phyloP scores from a whole-genome alignment of 2,113 vertebrate genomes.

The Pavo muticus region DNA sequence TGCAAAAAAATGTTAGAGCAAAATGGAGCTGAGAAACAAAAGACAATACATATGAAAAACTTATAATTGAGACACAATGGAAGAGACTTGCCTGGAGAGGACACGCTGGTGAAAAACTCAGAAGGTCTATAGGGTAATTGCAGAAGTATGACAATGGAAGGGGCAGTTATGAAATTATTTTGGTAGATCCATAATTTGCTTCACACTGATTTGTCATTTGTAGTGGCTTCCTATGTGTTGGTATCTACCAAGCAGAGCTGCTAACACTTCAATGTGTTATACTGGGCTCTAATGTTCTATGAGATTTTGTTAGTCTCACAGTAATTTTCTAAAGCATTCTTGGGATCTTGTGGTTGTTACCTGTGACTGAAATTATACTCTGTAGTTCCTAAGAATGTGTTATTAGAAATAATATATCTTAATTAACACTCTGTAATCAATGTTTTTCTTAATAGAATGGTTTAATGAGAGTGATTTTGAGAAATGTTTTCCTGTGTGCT shows the following conservation, averaged over 20 bases:
- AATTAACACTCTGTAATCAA: not conserved
- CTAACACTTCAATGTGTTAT: not conserved
- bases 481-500: not conserved
- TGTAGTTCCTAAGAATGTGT: not conserved
- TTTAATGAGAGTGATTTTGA: not conserved
- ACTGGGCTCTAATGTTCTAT: not conserved
- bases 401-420: not conserved
- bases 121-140: not conserved
- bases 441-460: constrained; percentile 14
- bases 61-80: not conserved
- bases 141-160: not conserved
- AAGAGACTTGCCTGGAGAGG: not conserved
- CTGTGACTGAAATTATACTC: not conserved
- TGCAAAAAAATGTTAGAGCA: not conserved
- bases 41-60: not conserved
- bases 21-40: not conserved
- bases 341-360: not conserved
- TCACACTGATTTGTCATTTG: not conserved
- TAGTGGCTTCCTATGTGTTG: not conserved
- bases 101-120: not conserved
- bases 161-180: not conserved
- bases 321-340: not conserved
- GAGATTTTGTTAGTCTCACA: not conserved
- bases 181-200: not conserved
- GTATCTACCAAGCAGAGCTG: not conserved